Evolutionary conservation across 1,140 invertebrate species (phyloP).

Genomic region (Oppia nitens): DNA sequence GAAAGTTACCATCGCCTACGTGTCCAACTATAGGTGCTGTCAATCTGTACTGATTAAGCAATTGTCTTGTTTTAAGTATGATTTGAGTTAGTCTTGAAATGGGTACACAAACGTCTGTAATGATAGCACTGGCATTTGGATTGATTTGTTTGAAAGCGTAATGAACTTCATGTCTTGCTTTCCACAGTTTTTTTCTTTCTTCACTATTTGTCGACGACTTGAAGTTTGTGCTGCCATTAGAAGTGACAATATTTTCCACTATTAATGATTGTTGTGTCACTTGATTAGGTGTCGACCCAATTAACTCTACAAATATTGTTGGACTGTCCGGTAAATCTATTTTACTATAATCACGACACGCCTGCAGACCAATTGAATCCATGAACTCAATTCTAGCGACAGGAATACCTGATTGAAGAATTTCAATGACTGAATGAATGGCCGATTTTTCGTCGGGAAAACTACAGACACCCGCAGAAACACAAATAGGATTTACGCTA

Average conservation of each 20-base stretch:
- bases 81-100: slow-evolving; percentile 35
- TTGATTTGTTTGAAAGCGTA: slow-evolving; percentile 32
- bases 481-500: slow-evolving; percentile 36
- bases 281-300: slow-evolving; percentile 29
- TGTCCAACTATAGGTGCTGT: too few species aligned
- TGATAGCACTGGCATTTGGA: slow-evolving; percentile 30
- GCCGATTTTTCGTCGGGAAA: slow-evolving; percentile 34
- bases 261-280: slow-evolving; percentile 31
- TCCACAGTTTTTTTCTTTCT: slow-evolving; percentile 35
- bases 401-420: slow-evolving; percentile 35
- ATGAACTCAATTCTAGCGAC: slow-evolving; percentile 39
- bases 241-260: slow-evolving; percentile 31
- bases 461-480: slow-evolving; percentile 12
- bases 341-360: slow-evolving; percentile 32
- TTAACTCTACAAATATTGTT: slow-evolving; percentile 39
- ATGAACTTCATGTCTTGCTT: slow-evolving; percentile 37
- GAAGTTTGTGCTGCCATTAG: slow-evolving; percentile 33
- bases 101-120: slow-evolving; percentile 42
- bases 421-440: slow-evolving; percentile 34
- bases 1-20: slow-evolving; percentile 43
- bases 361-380: slow-evolving; percentile 34
- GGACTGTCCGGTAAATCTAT: slow-evolving; percentile 27
- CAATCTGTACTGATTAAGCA: slow-evolving; percentile 25
- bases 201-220: slow-evolving; percentile 30
- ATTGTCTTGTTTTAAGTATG: slow-evolving; percentile 30